Evolutionary conservation across 2,797 vertebrate genomes (phyloP).

Genomic region (Crocidura indochinensis): DNA sequence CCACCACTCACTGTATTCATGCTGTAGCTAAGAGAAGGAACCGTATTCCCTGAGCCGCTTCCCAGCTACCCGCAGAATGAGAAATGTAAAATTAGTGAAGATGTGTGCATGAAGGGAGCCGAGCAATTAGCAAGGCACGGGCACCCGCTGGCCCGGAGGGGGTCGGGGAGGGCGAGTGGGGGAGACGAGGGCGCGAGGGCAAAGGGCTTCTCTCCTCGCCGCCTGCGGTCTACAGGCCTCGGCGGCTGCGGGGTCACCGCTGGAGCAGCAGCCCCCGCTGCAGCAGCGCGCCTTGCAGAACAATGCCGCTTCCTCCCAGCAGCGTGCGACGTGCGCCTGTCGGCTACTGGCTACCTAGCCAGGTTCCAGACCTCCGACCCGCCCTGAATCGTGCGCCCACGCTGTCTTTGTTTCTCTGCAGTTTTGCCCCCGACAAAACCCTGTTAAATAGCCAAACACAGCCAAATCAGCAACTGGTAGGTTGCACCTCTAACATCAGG

Average conservation of each 20-base stretch:
- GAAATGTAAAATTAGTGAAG: conserved; percentile 99
- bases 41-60: conserved; percentile 94
- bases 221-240: conserved; percentile 56
- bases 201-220: conserved; percentile 79
- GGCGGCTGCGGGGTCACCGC: conserved; percentile 42
- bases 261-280: conserved; percentile 5
- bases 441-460: conserved; percentile 15
- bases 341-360: conserved; percentile 80
- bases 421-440: conserved; percentile 55
- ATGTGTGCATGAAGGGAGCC: conserved; percentile 96
- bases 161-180: conserved; percentile 89
- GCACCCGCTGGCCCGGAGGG: conserved; percentile 90
- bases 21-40: conserved; percentile 93
- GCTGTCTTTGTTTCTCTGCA: conserved; percentile 35
- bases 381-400: background rate
- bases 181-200: conserved; percentile 87
- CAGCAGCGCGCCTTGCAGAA: conserved; percentile 84
- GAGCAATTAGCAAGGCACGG: conserved; percentile 95
- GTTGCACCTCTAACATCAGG: conserved; percentile 13
- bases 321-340: conserved; percentile 83
- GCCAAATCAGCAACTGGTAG: conserved; percentile 44
- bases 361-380: conserved; percentile 71
- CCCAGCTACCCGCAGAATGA: conserved; percentile 96
- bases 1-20: conserved; percentile 93
- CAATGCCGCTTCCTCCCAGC: conserved; percentile 87